Evolutionary conservation across 2,888 invertebrate species (phyloP), one percentile per base, ranked within the genome.

Genomic region (Rhynchonema sp.): DNA sequence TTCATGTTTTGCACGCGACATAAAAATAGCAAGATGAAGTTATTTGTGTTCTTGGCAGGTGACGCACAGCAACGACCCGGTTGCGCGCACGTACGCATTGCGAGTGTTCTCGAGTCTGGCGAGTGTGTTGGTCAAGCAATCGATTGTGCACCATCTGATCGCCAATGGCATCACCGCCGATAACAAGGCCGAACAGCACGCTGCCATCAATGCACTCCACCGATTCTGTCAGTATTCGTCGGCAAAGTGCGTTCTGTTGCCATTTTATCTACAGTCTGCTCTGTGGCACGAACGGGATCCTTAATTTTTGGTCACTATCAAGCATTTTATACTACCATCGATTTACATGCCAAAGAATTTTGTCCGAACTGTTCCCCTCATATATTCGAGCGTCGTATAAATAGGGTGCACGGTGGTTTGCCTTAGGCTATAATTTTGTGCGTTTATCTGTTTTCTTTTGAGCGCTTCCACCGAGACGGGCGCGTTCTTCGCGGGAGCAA

Each of bases 201-300:
- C 92, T 56, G 91, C 92, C n/a, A 89, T 94, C 64, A 88, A 85
- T 79, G 91, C 92, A 46, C 88, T 91, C 55, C 84, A 85, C 61
- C 85, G 86, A 77, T 94, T 94, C 80, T 89, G 92, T 30, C 38
- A 38, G 17, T 17, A 38, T 38, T 38, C 38, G 17, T 17, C 6
- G 38, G 6, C 38, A 17, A n/a, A n/a, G n/a, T 6, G 6, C 17
- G 38, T 17, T 38, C 38, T 38, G 38, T 38, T 38, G 38, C 17
- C 38, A 6, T 6, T 6, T 38, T 38, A 17, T 38, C 17, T 38
- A 13, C 9, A 38, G 6, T 6, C 38, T 13, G 38, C 38, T 38
- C 38, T 17, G 38, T n/a, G n/a, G n/a, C n/a, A n/a, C n/a, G n/a
- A n/a, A n/a, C n/a, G n/a, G n/a, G n/a, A n/a, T n/a, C n/a, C n/a